Percentiles rank a stretch among this genome's conserved stretches.
These are phyloP conservation scores for Cebidichthys violaceus DNA, from an alignment of 2,113 vertebrate species.

Conservation along the genomic window DNA sequence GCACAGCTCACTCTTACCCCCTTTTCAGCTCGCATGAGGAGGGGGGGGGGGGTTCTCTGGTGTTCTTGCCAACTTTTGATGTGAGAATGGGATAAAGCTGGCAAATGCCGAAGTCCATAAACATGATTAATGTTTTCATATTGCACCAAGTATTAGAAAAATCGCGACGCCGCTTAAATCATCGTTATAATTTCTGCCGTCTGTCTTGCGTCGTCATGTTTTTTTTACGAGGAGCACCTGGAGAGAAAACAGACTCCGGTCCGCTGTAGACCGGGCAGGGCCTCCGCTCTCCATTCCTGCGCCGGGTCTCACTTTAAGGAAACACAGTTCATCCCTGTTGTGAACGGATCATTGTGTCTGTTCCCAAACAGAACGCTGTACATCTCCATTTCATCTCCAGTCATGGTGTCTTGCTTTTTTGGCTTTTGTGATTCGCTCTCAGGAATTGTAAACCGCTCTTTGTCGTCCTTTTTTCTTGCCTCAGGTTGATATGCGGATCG, in stretches of 20 bases:
- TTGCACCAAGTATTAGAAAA: background rate
- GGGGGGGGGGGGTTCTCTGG: background rate
- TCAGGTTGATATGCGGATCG: background rate
- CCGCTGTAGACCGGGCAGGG: background rate
- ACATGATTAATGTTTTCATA: conserved; percentile 10
- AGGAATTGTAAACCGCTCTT: background rate
- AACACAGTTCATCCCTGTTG: background rate
- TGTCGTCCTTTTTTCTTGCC: background rate
- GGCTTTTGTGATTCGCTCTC: background rate
- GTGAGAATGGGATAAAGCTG: conserved; percentile 48
- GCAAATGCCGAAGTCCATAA: conserved; percentile 22
- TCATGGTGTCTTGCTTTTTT: background rate
- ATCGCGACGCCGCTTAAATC: conserved; percentile 13
- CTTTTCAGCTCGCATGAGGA: conserved; percentile 20
- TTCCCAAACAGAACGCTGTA: conserved; percentile 25
- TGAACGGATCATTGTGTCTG: conserved; percentile 28
- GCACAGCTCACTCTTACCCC: conserved; percentile 20
- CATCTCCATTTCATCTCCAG: conserved; percentile 14
- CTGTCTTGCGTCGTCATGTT: conserved; percentile 24
- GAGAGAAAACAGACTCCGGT: conserved; percentile 27
- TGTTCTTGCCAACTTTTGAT: conserved; percentile 31
- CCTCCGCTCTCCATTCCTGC: conserved; percentile 6
- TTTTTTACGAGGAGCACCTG: conserved; percentile 21
- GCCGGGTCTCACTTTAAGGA: background rate
- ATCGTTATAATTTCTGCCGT: background rate